Evolutionary conservation across 2,113 vertebrate genomes (phyloP).

Genomic region (Oreochromis tanganicae): DNA sequence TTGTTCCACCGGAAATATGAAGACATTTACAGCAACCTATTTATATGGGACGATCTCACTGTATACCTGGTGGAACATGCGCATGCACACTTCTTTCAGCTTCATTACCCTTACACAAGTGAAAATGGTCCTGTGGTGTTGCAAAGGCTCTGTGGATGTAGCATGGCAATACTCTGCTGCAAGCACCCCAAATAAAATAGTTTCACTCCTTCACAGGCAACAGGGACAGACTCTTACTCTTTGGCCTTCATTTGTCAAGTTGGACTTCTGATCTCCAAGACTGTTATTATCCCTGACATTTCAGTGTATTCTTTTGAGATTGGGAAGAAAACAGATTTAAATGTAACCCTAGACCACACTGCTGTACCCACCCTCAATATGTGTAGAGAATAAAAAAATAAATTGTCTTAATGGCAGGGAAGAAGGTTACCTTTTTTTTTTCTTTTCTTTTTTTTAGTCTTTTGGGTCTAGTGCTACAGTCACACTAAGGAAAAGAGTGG

Average conservation of each 20-base stretch:
- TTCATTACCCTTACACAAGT: constrained; percentile 55
- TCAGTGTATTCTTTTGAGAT: neutral
- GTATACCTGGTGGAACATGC: neutral
- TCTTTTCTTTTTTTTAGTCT: neutral
- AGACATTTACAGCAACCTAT: constrained; percentile 31
- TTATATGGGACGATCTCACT: constrained; percentile 4
- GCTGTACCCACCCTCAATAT: neutral
- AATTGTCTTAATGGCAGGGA: neutral
- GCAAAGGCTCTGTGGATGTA: neutral
- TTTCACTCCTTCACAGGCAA: neutral
- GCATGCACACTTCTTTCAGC: constrained; percentile 5
- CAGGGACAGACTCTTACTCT: neutral
- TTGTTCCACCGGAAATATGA: constrained; percentile 12
- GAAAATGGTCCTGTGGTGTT: constrained; percentile 39
- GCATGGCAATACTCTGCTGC: neutral
- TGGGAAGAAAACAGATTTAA: neutral
- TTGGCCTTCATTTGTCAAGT: neutral
- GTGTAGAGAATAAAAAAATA: neutral
- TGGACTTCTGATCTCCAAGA: neutral
- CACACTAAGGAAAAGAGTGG: neutral
- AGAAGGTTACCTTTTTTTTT: neutral
- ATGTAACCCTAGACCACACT: neutral
- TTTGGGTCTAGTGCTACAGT: neutral
- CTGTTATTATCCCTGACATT: neutral
- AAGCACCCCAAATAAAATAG: neutral